phyloP scores from a whole-genome alignment of 2,797 vertebrate species.

The Denticeps clupeoides region DNA sequence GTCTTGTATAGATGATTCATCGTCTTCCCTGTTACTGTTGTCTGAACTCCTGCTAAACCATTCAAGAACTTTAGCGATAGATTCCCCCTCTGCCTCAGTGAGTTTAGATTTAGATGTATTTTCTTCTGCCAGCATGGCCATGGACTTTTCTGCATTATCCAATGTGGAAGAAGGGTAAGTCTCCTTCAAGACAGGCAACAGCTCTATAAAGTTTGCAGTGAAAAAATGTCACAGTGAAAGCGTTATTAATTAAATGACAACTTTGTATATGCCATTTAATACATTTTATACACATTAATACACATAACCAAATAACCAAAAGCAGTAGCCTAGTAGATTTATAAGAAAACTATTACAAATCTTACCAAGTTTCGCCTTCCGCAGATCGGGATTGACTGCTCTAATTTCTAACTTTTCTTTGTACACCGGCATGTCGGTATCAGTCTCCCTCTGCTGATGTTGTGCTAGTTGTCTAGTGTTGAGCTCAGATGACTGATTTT shows the following conservation, averaged over 20 bases:
- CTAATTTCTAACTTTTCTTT: too few relatives aligned
- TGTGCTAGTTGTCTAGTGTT: too few relatives aligned
- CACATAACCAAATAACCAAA: too few relatives aligned
- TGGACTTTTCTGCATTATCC: slow-evolving; percentile 60
- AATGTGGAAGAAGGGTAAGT: slow-evolving; percentile 33
- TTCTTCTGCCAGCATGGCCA: slow-evolving; percentile 33
- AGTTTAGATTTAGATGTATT: slow-evolving; percentile 46
- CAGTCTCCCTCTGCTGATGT: too few relatives aligned
- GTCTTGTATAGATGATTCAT: slow-evolving; percentile 22
- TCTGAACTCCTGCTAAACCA: slow-evolving; percentile 84
- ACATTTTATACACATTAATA: too few relatives aligned
- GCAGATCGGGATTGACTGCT: too few relatives aligned
- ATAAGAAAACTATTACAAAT: too few relatives aligned
- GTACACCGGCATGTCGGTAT: too few relatives aligned
- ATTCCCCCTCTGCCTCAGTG: slow-evolving; percentile 59
- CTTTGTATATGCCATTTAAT: too few relatives aligned
- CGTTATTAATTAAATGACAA: background rate
- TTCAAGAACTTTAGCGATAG: slow-evolving; percentile 82
- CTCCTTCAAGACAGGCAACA: slow-evolving; percentile 22
- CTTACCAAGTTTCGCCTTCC: too few relatives aligned
- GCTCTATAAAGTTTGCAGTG: slow-evolving; percentile 33
- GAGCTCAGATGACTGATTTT: too few relatives aligned
- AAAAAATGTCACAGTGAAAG: background rate
- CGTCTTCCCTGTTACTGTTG: slow-evolving; percentile 44
- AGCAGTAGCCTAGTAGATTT: too few relatives aligned